Evolutionary conservation across 2,888 invertebrate genomes (phyloP), one percentile per base, ranked within the genome.

Genomic region (Laspeyria flexula): DNA sequence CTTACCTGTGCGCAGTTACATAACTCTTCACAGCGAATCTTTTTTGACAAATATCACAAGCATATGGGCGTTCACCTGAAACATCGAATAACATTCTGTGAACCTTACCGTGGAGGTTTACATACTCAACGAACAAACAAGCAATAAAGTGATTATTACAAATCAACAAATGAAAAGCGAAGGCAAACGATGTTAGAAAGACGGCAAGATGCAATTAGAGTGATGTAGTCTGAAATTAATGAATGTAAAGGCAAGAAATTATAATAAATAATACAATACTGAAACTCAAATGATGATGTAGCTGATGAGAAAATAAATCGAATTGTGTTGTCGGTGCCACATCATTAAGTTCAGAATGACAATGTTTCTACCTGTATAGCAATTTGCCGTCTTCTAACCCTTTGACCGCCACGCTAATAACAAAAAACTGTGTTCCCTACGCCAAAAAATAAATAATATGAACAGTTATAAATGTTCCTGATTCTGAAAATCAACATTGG

Each of bases 21-120:
- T 96, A 96, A 77, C 96, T 96, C 85, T 96, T 96, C 59, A 96
- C 96, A 33, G 96, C 96, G 83, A 96, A 96, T 72, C 95, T 93
- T 88, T 96, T 96, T 79, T 95, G 94, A 85, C 96, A 96, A 72
- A 96, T 94, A 88, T 96, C 95, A 90, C 96, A 96, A 63, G 95
- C 94, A 76, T 96, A 96, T 29, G 96, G 96, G 55, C 96, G 93
- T 85, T 96, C 95, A 68, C 96, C 96, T 93, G 83, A 66, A 85
- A 86, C 43, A 57, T 44, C n/a, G 42, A 53, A 51, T 4, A 33
- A 0, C 13, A 27, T 38, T 21, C 21, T 50, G 10, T 52, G 37
- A 52, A 50, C 41, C 31, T 49, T 27, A 27, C n/a, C 18, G 27
- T 37, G 16, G 12, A 33, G 12, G 12, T 6, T 29, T 29, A 37